These are phyloP conservation scores for Hydractinia symbiolongicarpus DNA, from an alignment of 30 jellyfish, hydroid and myxozoan species.

Conservation along the genomic window DNA sequence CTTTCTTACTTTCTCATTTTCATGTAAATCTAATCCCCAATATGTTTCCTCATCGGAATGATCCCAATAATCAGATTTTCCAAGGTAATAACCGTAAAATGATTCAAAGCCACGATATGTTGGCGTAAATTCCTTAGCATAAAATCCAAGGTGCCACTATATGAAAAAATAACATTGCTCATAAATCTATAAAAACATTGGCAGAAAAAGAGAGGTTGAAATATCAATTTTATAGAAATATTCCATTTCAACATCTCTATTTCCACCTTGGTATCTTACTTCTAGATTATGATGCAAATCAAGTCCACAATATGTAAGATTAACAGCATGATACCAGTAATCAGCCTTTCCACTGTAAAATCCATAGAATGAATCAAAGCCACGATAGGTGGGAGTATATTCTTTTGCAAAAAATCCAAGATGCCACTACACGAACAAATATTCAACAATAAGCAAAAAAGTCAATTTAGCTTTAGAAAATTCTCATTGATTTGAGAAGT, in stretches of 20 bases:
- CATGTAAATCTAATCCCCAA: slow-evolving; percentile 94
- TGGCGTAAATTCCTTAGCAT: slow-evolving; percentile 63
- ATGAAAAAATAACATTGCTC: background rate
- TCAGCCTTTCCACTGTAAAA: slow-evolving; percentile 88
- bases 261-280: background rate
- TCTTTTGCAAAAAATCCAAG: slow-evolving; percentile 73
- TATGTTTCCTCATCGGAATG: slow-evolving; percentile 71
- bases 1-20: slow-evolving; percentile 44
- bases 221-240: no score
- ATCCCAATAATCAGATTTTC: slow-evolving; percentile 93
- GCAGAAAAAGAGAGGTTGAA: no score
- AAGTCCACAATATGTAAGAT: slow-evolving; percentile 75
- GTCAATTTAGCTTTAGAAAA: no score
- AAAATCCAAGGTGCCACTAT: slow-evolving; percentile 93
- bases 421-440: slow-evolving; percentile 55
- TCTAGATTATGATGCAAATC: slow-evolving; percentile 80
- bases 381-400: slow-evolving; percentile 77
- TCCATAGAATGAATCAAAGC: slow-evolving; percentile 92
- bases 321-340: slow-evolving; percentile 86
- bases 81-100: slow-evolving; percentile 84
- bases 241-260: no score
- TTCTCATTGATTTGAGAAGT: no score
- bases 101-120: slow-evolving; percentile 88
- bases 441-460: no score
- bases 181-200: no score